A percentile compares a stretch with the other conserved stretches of the same genome.
These are phyloP conservation scores for Leptinotarsa peninsularis DNA, from an alignment of 2,888 invertebrate species.

Conservation along the genomic window DNA sequence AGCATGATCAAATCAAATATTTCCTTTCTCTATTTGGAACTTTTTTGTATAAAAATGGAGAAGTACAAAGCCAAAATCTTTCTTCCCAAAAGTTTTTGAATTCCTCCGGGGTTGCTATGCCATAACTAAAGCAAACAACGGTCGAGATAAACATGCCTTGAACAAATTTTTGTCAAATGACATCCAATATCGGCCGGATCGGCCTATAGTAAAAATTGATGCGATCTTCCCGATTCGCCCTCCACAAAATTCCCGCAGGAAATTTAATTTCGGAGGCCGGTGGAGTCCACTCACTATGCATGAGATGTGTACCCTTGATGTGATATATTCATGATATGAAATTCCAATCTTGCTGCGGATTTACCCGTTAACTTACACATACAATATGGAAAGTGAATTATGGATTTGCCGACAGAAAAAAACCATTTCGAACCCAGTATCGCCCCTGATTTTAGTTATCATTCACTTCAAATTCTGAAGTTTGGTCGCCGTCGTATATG, in stretches of 20 bases:
- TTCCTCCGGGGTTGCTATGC: too few relatives aligned
- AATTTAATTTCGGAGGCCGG: slow-evolving; percentile 41
- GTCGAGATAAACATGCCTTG: not conserved
- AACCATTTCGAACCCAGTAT: slow-evolving; percentile 1
- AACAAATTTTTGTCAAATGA: not conserved
- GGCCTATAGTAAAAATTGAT: not conserved
- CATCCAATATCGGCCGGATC: slow-evolving; percentile 1
- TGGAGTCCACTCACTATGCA: slow-evolving; percentile 52
- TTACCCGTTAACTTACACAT: slow-evolving; percentile 37
- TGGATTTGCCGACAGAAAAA: slow-evolving; percentile 8
- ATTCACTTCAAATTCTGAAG: not conserved
- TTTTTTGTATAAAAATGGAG: too few relatives aligned
- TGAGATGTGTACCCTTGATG: slow-evolving; percentile 46
- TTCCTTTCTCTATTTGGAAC: too few relatives aligned
- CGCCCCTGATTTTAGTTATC: not conserved
- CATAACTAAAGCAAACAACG: too few relatives aligned
- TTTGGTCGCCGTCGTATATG: not conserved
- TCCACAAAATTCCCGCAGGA: slow-evolving; percentile 26
- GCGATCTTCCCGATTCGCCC: not conserved
- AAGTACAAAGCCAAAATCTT: too few relatives aligned
- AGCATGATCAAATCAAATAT: too few relatives aligned
- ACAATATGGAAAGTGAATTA: slow-evolving; percentile 43
- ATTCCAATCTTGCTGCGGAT: slow-evolving; percentile 54
- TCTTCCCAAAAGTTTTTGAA: too few relatives aligned
- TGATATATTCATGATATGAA: slow-evolving; percentile 53